These are phyloP conservation scores for Stegodyphus dumicola DNA, from an alignment of 1,140 invertebrate species.

Conservation along the genomic window DNA sequence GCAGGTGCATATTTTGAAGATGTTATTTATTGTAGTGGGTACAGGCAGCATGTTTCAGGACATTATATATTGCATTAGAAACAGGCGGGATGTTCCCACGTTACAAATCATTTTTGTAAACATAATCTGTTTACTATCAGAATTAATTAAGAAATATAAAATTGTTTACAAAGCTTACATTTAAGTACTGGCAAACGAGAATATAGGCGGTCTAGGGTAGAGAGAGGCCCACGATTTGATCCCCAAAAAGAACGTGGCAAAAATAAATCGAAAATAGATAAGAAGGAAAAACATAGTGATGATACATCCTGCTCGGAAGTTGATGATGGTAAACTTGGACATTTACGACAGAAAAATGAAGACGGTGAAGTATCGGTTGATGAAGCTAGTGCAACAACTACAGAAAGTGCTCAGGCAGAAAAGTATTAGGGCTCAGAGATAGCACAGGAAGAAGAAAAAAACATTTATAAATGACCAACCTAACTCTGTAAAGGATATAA, in stretches of 20 bases:
- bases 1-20: too few relatives aligned
- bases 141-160: too few relatives aligned
- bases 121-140: too few relatives aligned
- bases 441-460: slow-evolving; percentile 41
- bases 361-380: slow-evolving; percentile 68
- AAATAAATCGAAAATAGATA: slow-evolving; percentile 51
- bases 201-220: slow-evolving; percentile 64
- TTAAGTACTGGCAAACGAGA: slow-evolving; percentile 64
- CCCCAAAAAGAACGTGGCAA: slow-evolving; percentile 59
- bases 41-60: too few relatives aligned
- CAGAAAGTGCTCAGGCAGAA: slow-evolving; percentile 62
- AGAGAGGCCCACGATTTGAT: slow-evolving; percentile 64
- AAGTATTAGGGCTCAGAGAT: slow-evolving; percentile 35
- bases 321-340: slow-evolving; percentile 63
- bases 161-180: too few relatives aligned
- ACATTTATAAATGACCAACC: slow-evolving; percentile 22
- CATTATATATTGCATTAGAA: too few relatives aligned
- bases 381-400: slow-evolving; percentile 65
- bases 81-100: too few relatives aligned
- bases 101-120: too few relatives aligned
- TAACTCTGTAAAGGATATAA: slow-evolving; percentile 43
- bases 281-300: slow-evolving; percentile 58
- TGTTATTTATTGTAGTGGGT: too few relatives aligned
- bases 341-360: slow-evolving; percentile 66
- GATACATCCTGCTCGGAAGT: slow-evolving; percentile 65